Evolutionary conservation across 2,113 vertebrate genomes (phyloP).

Genomic region (Chinchilla lanigera): DNA sequence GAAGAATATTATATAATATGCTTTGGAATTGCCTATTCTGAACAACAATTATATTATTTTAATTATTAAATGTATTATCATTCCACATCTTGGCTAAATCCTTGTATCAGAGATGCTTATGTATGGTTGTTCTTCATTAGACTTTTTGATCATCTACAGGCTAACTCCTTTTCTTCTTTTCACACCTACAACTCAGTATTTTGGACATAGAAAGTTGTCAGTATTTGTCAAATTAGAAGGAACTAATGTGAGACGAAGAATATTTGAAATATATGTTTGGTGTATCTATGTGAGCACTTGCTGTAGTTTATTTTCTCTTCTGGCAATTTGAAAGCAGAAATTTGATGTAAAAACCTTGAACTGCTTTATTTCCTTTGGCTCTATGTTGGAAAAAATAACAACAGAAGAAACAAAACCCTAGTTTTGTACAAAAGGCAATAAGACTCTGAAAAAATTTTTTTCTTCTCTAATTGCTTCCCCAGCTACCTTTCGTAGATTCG

Average conservation of each 20-base stretch:
- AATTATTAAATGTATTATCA: not conserved
- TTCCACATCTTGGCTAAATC: not conserved
- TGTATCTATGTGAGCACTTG: not conserved
- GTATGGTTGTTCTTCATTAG: not conserved
- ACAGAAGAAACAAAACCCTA: constrained; percentile 56
- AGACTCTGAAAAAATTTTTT: constrained; percentile 37
- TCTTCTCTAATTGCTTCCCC: constrained; percentile 78
- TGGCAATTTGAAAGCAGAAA: constrained; percentile 45
- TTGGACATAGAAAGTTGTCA: not conserved
- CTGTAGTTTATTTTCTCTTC: not conserved
- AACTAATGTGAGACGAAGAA: constrained; percentile 10
- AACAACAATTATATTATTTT: not conserved
- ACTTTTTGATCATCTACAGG: not conserved
- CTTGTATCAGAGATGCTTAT: not conserved
- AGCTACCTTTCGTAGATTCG: constrained; percentile 71
- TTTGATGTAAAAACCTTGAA: not conserved
- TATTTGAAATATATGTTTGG: not conserved
- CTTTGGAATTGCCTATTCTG: not conserved
- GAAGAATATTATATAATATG: not conserved
- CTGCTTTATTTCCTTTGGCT: constrained; percentile 64
- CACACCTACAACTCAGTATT: not conserved
- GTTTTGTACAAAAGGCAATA: constrained; percentile 61
- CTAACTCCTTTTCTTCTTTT: not conserved
- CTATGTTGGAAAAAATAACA: not conserved
- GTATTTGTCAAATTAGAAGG: constrained; percentile 10